Evolutionary conservation across 37 sponge, comb jelly and placozoan genomes (phyloP), one percentile per base, ranked within the genome.

Genomic region (Spongilla lacustris): DNA sequence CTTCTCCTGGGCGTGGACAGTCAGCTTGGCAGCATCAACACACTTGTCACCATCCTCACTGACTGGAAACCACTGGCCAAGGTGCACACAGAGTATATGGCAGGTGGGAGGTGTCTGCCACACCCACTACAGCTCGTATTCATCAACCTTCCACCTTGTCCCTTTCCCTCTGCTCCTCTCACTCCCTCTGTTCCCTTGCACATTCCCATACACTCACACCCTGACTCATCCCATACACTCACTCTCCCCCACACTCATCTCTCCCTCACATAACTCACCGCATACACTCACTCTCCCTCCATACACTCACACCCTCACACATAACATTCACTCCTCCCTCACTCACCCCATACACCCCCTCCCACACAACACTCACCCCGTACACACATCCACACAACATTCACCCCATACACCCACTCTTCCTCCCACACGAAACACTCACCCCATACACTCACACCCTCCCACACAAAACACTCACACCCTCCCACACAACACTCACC

Each of bases 11-110:
- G 96, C 0, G 79, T 99, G 79, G 97, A 93, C 78, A 93, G 94
- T 30, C 92, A 94, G 89, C 97, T 99, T 88, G 96, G 93, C 27
- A 91, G 91, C 67, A 19, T 99, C 83, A 96, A 99, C 80, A 84
- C 81, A 0, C 38, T 97, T 68, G 81, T 95, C 22, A 91, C 97
- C 49, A 89, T 88, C 24, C 77, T 95, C 31, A 50, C 67, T 29
- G 96, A 97, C 80, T 79, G 75, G 31, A 86, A 89, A 24, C 38
- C 41, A 69, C 49, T 98, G 36, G 34, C 48, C 50, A 98, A 90
- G 67, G 50, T 95, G 28, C 49, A 94, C 66, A 95, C 88, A 49
- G 92, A 95, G 82, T 66, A 95, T n/a, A 66, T 86, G 24, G 75
- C 88, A 41, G 93, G 93, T 92, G 69, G 33, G 87, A 41, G 29